Percentiles rank a stretch among this genome's conserved stretches.
phyloP scores from a whole-genome alignment of 2,888 invertebrate genomes.

The Mythimna albipuncta region DNA sequence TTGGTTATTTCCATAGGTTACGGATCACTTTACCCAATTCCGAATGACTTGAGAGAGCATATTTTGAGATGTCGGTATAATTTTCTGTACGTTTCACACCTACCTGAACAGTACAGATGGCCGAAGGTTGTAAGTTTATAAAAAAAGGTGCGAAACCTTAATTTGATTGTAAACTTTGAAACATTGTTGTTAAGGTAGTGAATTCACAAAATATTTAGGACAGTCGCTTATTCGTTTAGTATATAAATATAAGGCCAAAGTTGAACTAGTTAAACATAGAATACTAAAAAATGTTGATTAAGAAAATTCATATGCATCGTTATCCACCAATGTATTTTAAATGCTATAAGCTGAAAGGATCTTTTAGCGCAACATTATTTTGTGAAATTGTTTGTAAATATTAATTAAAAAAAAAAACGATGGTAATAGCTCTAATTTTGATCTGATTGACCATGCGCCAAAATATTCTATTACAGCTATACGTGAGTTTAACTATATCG shows the following conservation, averaged over 20 bases:
- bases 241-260: neutral
- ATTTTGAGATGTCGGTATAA: slow-evolving; percentile 81
- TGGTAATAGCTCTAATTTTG: too few species aligned
- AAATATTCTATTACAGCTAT: too few species aligned
- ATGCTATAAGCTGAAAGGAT: neutral
- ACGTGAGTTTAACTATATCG: too few species aligned
- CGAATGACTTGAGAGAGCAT: slow-evolving; percentile 88
- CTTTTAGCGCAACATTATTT: neutral
- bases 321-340: neutral
- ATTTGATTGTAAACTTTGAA: slow-evolving; percentile 20
- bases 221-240: neutral
- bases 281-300: neutral
- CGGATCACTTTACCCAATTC: slow-evolving; percentile 91
- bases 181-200: slow-evolving; percentile 17
- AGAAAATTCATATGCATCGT: neutral
- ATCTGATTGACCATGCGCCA: too few species aligned
- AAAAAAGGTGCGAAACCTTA: slow-evolving; percentile 46
- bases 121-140: slow-evolving; percentile 58
- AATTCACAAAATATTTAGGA: neutral
- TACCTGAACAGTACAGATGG: slow-evolving; percentile 69
- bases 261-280: neutral
- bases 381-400: neutral
- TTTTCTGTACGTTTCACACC: slow-evolving; percentile 59
- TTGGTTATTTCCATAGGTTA: slow-evolving; percentile 77
- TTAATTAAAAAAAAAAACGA: too few species aligned